Base-by-base conservation (phyloP, 2,888 invertebrate genomes). In the Andrena dorsata region DNA sequence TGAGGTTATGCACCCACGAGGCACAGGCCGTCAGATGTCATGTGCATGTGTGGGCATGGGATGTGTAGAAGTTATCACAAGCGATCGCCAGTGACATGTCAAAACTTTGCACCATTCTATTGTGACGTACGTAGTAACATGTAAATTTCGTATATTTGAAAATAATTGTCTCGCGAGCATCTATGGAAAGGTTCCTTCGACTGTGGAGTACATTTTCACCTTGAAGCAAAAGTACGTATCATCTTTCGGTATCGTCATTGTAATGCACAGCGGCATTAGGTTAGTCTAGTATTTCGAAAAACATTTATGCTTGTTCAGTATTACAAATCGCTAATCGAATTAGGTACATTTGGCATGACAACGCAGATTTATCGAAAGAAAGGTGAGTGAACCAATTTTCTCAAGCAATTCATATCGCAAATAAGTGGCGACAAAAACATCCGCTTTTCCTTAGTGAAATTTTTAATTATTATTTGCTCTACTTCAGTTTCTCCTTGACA, bases 281-380 rank as follows among this genome's bases (percentile, higher is more conserved):
- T 80, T 82, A 80, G 61, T n/a, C n/a, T 35, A 13, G n/a, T 16
- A 28, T 56, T 58, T 68, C 13, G 16, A 69, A 5, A 81, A 68
- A 20, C 56, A 63, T 82, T 71, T 28, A 8, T 20, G 26, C 26
- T 32, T 8, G 8, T 72, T 53, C 8, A 8, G n/a, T 58, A 23
- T 30, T 26, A 28, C 8, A 73, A 80, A 68, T 65, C 32, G 1
- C 13, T 66, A 51, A 60, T 76, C 16, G 16, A 51, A 74, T 74
- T 80, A 68, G 26, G 47, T 23, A 30, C 8, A 20, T 79, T 73
- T 23, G 10, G 35, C 49, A 49, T 76, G 83, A 84, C 70, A 23
- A 35, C 41, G 65, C 70, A 56, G 7, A 68, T 80, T 66, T 71
- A 8, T 32, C 8, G 7, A 26, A 32, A 41, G 58, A 26, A 26